Conservation (phyloP, 2,888 invertebrate species). For the Isotomurus palustris region DNA sequence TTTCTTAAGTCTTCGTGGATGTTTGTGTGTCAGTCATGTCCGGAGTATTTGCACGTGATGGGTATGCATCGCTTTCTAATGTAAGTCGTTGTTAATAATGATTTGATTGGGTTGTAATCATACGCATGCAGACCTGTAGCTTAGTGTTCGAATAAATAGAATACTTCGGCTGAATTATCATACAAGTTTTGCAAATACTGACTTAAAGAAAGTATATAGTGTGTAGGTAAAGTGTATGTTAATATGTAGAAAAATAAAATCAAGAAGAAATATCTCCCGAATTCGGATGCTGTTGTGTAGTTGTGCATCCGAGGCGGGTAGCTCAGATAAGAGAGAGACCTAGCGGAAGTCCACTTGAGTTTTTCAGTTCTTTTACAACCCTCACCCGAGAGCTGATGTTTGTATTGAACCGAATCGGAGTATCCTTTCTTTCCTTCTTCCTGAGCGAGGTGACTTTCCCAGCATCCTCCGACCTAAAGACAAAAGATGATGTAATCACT, state of each 20-base stretch:
- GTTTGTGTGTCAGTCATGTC: too few species aligned
- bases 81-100: too few species aligned
- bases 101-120: too few species aligned
- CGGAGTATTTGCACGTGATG: too few species aligned
- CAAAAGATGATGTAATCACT: too few species aligned
- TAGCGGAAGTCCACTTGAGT: slow-evolving; percentile 38
- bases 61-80: too few species aligned
- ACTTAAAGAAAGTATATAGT: not conserved
- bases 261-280: not conserved
- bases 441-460: not conserved
- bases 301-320: too few species aligned
- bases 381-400: slow-evolving; percentile 43
- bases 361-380: slow-evolving; percentile 30
- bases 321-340: slow-evolving; percentile 26
- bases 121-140: too few species aligned
- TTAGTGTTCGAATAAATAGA: too few species aligned
- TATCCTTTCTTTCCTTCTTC: not conserved
- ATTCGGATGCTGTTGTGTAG: slow-evolving; percentile 21
- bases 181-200: too few species aligned
- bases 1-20: too few species aligned
- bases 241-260: slow-evolving; percentile 6
- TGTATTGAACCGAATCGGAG: slow-evolving; percentile 25
- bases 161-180: too few species aligned
- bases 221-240: not conserved
- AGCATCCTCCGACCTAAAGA: not conserved